Evolutionary conservation across 1,140 invertebrate species (phyloP).

Genomic region (Lasioglossum albipes): DNA sequence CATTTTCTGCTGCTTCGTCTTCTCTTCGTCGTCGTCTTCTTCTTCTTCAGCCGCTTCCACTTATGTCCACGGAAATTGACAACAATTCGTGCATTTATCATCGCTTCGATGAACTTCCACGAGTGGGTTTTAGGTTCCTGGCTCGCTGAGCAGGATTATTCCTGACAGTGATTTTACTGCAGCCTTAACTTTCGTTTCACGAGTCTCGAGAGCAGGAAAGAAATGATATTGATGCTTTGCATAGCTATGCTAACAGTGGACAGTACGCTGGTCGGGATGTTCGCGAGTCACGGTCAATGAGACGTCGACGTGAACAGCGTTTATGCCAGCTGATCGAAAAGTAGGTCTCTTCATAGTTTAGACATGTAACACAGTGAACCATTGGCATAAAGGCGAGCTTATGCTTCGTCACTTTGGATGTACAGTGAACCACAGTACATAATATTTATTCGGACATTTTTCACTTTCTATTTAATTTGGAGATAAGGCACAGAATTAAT

Average conservation of each 20-base stretch:
- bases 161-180: slow-evolving; percentile 22
- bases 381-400: too few species aligned
- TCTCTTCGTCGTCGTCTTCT: not conserved
- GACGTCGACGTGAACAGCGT: not conserved
- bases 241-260: not conserved
- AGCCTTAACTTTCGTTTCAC: slow-evolving; percentile 33
- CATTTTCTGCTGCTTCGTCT: not conserved
- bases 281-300: slow-evolving; percentile 1
- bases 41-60: not conserved
- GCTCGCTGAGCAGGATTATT: slow-evolving; percentile 14
- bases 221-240: not conserved
- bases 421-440: too few species aligned
- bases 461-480: too few species aligned
- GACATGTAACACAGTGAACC: too few species aligned
- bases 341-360: too few species aligned
- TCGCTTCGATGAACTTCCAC: slow-evolving; percentile 33
- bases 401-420: too few species aligned
- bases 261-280: not conserved
- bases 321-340: too few species aligned
- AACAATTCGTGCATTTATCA: slow-evolving; percentile 40
- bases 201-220: slow-evolving; percentile 6
- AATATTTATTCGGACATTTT: too few species aligned
- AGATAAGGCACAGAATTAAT: too few species aligned
- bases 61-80: slow-evolving; percentile 25
- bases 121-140: not conserved